These are phyloP conservation scores for Cyprinodon brontotheroides DNA, from an alignment of 2,113 vertebrate species.

Conservation along the genomic window DNA sequence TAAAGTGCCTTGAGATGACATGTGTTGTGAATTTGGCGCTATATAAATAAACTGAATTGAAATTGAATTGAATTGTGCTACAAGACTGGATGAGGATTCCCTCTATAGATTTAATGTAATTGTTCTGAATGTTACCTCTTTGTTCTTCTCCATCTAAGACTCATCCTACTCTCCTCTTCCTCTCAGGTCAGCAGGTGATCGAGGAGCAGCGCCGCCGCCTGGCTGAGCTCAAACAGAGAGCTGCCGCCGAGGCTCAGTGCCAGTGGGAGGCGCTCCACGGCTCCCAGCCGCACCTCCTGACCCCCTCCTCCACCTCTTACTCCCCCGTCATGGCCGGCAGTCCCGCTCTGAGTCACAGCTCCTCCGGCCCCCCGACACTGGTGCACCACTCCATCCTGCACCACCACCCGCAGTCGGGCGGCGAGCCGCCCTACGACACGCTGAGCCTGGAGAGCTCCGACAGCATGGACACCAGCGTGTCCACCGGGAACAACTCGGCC, in stretches of 20 bases:
- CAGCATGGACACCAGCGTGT: constrained; percentile 96
- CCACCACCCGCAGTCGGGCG: constrained; percentile 84
- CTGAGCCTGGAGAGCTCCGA: constrained; percentile 98
- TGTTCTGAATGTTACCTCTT: not conserved
- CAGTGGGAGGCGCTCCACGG: constrained; percentile 94
- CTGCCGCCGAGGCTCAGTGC: constrained; percentile 90
- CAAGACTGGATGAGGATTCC: no score
- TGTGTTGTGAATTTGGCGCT: no score
- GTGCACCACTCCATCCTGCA: constrained; percentile 92
- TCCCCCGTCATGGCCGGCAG: constrained; percentile 54
- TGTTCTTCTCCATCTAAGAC: not conserved
- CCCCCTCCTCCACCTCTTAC: constrained; percentile 52
- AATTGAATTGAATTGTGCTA: no score
- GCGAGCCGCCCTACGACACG: constrained; percentile 89
- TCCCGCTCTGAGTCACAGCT: constrained; percentile 31
- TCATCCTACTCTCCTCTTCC: no score
- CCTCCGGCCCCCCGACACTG: constrained; percentile 53
- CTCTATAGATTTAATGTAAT: no score
- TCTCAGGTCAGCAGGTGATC: constrained; percentile 93
- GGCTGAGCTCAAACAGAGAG: constrained; percentile 93
- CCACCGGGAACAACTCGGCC: constrained; percentile 89
- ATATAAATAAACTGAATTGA: no score
- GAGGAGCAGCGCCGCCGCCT: constrained; percentile 93
- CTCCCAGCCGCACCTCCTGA: constrained; percentile 76
- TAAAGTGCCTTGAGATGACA: no score